These are phyloP conservation scores for Coleophora deauratella DNA, from an alignment of 2,888 invertebrate genomes.

Conservation along the genomic window DNA sequence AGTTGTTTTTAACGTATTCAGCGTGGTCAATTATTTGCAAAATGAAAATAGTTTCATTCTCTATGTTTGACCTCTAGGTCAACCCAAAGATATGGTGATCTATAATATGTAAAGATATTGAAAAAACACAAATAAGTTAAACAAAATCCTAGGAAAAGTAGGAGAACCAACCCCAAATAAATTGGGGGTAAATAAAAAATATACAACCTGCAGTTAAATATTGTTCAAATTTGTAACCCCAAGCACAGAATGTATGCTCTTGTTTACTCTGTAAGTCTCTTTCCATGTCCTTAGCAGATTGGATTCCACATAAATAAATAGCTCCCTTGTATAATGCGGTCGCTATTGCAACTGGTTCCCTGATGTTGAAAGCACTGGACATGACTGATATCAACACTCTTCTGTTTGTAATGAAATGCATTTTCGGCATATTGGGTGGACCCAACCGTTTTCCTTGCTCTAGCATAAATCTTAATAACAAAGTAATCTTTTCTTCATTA, in stretches of 20 bases:
- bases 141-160: no score
- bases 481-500: constrained; percentile 27
- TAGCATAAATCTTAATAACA: constrained; percentile 25
- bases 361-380: constrained; percentile 20
- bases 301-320: constrained; percentile 28
- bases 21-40: no score
- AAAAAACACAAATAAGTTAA: no score
- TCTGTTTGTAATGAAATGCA: constrained; percentile 28
- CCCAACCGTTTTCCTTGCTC: constrained; percentile 17
- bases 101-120: no score
- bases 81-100: no score
- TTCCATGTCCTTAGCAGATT: constrained; percentile 18
- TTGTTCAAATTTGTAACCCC: constrained; percentile 22
- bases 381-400: constrained; percentile 31
- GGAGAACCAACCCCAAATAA: no score
- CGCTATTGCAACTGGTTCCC: constrained; percentile 21
- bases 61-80: no score
- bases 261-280: constrained; percentile 13
- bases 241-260: constrained; percentile 17
- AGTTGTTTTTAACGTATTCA: no score
- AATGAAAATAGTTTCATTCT: no score
- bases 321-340: constrained; percentile 26
- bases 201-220: constrained; percentile 27
- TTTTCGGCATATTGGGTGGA: constrained; percentile 10
- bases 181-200: no score